Conservation (phyloP, 2,888 invertebrate genomes). For the Epinotia brunnichana region DNA sequence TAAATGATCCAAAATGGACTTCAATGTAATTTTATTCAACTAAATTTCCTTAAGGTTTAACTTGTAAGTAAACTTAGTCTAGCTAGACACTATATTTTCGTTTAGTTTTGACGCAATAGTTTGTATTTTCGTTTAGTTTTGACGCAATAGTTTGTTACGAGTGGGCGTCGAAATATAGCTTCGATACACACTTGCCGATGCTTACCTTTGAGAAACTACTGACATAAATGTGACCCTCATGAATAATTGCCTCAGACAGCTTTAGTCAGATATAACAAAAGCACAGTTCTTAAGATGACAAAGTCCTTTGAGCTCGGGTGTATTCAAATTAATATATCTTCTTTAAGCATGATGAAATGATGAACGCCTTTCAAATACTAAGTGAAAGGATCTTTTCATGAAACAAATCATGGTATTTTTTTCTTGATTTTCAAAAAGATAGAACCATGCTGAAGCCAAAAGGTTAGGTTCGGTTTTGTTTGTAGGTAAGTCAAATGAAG, state of each 20-base stretch:
- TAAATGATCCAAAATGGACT: no score
- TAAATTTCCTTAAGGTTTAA: neutral
- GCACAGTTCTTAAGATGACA: neutral
- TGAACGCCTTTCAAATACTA: no score
- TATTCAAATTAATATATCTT: no score
- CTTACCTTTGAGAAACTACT: slow-evolving; percentile 1
- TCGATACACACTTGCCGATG: neutral
- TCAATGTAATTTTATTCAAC: neutral
- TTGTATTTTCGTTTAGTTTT: neutral
- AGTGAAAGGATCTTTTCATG: no score
- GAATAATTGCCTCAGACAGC: neutral
- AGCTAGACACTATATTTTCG: neutral
- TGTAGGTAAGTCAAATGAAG: no score
- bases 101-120: slow-evolving; percentile 20
- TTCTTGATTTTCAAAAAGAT: no score
- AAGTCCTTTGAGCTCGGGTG: no score
- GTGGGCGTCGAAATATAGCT: neutral
- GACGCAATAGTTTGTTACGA: slow-evolving; percentile 13
- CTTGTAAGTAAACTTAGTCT: neutral
- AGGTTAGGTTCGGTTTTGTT: neutral
- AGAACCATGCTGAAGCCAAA: no score
- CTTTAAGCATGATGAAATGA: no score
- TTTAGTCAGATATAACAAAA: neutral
- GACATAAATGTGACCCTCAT: neutral
- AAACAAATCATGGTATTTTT: no score